Base-by-base conservation (phyloP, 2,888 invertebrate species). In the Lamproptera curius region DNA sequence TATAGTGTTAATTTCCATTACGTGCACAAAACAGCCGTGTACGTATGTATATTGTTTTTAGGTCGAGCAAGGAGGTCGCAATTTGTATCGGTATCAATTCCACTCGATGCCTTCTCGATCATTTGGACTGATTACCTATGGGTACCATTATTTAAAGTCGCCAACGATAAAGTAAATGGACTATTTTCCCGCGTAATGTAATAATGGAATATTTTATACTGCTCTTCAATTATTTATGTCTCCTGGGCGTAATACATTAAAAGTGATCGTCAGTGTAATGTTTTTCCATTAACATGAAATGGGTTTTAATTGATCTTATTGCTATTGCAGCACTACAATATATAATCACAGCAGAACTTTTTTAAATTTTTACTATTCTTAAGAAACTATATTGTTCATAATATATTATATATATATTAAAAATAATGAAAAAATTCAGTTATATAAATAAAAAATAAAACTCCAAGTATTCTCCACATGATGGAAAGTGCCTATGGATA, bases 21-120 rank as follows among this genome's bases (percentile, higher is more conserved):
- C 26, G 9, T 26, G 13, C 33, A 63, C 48, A 60, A 71, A 67
- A 72, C 68, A 52, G 53, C 57, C 58, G 63, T 64, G 55, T 64
- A 67, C 70, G 71, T 59, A 63, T 64, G 55, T 64, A 67, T 70
- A 72, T 71, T 68, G 66, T 55, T 54, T 70, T 68, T 66, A 65
- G 60, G 61, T 56, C 44, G 59, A 56, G 50, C 34, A 33, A 26
- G 36, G 28, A 36, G 42, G 42, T 40, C 39, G 49, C 20, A 44
- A 44, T 49, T 49, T 49, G 43, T 49, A 23, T 43, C 39, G 9
- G 17, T 49, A 49, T 43, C 48, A 49, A 39, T 43, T 40, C 40
- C 9, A 40, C 16, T 43, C 23, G 48, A 48, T 33, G 26, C 42
- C 16, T 48, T 34, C 26, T 48, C 48, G 42, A 48, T 48, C 48